Conservation (phyloP, 2,113 vertebrate genomes). For the Scomber japonicus region DNA sequence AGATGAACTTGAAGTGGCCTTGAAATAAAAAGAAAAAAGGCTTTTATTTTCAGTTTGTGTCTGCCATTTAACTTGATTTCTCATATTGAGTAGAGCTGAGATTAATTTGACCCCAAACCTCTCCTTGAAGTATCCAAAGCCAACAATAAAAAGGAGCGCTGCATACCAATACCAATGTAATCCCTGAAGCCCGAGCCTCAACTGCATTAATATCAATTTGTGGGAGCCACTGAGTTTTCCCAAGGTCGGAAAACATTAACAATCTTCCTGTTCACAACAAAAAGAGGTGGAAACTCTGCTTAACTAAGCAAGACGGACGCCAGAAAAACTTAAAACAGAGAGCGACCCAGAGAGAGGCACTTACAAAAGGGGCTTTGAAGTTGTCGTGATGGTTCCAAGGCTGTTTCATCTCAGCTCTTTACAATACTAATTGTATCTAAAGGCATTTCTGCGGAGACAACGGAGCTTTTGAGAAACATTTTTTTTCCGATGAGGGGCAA, state of each 20-base stretch:
- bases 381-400: slow-evolving; percentile 28
- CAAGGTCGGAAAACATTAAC: slow-evolving; percentile 33
- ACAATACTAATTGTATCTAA: slow-evolving; percentile 61
- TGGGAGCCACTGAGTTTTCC: not conserved
- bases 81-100: slow-evolving; percentile 5
- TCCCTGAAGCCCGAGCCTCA: slow-evolving; percentile 1
- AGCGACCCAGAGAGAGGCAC: slow-evolving; percentile 7
- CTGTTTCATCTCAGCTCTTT: slow-evolving; percentile 43
- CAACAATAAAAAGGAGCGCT: slow-evolving; percentile 8
- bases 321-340: slow-evolving; percentile 18
- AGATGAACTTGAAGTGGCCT: slow-evolving; percentile 36
- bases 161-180: slow-evolving; percentile 11
- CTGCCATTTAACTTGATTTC: slow-evolving; percentile 29
- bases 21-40: not conserved
- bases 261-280: slow-evolving; percentile 2
- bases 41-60: slow-evolving; percentile 29
- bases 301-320: not conserved
- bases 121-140: slow-evolving; percentile 40
- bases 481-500: slow-evolving; percentile 13
- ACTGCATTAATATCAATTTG: slow-evolving; percentile 41
- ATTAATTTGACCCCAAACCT: slow-evolving; percentile 48
- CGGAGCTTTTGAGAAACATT: slow-evolving; percentile 35
- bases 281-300: slow-evolving; percentile 23
- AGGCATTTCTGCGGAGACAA: slow-evolving; percentile 38
- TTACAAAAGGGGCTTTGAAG: slow-evolving; percentile 56